Base-by-base conservation (phyloP, 64 coral and sea anemone species). In the Montipora efflorescens region DNA sequence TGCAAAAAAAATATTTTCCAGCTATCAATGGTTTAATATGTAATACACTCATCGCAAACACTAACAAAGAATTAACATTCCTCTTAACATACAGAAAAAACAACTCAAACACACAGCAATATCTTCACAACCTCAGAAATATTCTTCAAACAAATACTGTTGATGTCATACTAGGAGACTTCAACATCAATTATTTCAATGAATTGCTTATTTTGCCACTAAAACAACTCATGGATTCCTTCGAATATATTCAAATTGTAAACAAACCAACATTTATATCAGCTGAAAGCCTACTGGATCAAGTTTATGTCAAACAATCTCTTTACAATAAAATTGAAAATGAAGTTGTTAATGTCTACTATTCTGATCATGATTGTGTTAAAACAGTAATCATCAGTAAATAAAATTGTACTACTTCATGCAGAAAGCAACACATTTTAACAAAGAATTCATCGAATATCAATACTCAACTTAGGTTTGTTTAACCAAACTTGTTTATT, bases 221-320 rank as follows among this genome's bases (percentile, higher is more conserved):
- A 66, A 84, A 84, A 84, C 22, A 44, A 45, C 66, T 84, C 58
- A 73, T 88, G 86, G 12, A 52, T 88, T 48, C 48, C 51, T 70
- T 72, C 4, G 66, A 79, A 74, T 94, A 89, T 89, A 48, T 79
- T 79, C 77, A 79, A 79, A 79, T 79, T 50, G 77, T 79, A 79
- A 48, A 94, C 67, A 74, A 89, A 43, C 77, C 92, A 80, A 94
- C 92, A 45, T 94, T 94, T 94, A 80, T 94, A 79, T 79, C 77
- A 79, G 77, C 77, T 79, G 77, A 48, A 28, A 28, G 25, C 52
- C 77, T 79, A 48, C 16, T 79, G 48, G 77, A 79, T 79, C 77
- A 79, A 48, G 77, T 82, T 82, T 25, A 82, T 45, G 58, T 82
- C 80, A 82, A 66, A 45, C 80, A 82, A 82, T 45, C 80, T 45